Percentiles rank a stretch among this genome's conserved stretches.
Conservation (phyloP, 1,140 invertebrate genomes). For the Drosophila mojavensis region DNA sequence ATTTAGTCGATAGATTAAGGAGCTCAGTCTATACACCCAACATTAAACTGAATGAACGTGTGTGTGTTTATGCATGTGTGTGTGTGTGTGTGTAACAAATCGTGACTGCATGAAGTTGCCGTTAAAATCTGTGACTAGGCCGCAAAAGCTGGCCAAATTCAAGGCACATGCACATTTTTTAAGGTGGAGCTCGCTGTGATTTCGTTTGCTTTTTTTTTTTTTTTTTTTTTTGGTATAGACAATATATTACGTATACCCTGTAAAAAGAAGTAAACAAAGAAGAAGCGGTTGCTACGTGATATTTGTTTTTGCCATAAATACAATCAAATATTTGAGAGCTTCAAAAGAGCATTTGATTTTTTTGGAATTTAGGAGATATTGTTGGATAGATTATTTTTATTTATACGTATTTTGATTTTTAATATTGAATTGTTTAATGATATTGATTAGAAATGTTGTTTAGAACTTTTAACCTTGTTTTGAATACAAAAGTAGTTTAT, state of each 20-base stretch:
- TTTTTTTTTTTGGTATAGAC: slow-evolving; percentile 12
- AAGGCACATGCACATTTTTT: slow-evolving; percentile 60
- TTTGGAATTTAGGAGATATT: no score
- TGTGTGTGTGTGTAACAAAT: slow-evolving; percentile 56
- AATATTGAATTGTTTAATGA: no score
- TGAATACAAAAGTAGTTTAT: no score
- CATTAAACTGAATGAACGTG: slow-evolving; percentile 3
- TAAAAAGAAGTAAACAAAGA: background rate
- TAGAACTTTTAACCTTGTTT: no score
- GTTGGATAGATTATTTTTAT: no score
- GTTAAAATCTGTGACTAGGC: slow-evolving; percentile 67
- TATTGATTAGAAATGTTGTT: no score
- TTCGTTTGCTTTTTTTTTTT: slow-evolving; percentile 10
- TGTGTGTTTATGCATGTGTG: slow-evolving; percentile 17
- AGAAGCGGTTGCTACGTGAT: background rate
- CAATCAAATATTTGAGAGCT: no score
- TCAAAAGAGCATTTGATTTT: no score
- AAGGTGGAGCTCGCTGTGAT: slow-evolving; percentile 67
- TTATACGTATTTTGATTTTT: no score
- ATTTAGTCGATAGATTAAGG: slow-evolving; percentile 52
- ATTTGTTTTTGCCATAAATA: no score
- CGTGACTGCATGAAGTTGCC: slow-evolving; percentile 80
- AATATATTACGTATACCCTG: slow-evolving; percentile 18
- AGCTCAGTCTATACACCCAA: slow-evolving; percentile 26
- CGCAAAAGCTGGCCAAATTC: slow-evolving; percentile 43